These are phyloP conservation scores for Araneus ventricosus DNA, from an alignment of 1,140 invertebrate species.

Conservation along the genomic window DNA sequence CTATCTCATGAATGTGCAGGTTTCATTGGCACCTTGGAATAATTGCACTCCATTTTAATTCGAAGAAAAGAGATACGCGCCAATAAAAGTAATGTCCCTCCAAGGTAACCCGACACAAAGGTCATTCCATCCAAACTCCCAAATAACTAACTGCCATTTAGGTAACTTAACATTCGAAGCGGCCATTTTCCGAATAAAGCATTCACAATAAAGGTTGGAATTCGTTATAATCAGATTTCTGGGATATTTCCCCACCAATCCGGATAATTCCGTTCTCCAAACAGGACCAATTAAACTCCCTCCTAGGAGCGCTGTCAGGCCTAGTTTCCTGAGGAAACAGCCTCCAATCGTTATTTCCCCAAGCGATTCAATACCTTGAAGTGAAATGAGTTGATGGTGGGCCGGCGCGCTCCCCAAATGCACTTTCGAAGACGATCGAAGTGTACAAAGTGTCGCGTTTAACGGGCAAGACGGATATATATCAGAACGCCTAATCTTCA, in stretches of 20 bases:
- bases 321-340: conserved; percentile 25
- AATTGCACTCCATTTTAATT: neutral
- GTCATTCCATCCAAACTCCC: neutral
- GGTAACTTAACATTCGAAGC: neutral
- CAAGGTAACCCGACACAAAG: neutral
- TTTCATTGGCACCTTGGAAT: neutral
- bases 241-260: neutral
- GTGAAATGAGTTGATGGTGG: neutral
- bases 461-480: conserved; percentile 15
- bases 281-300: conserved; percentile 50
- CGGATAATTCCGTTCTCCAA: conserved; percentile 43
- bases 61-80: neutral
- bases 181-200: neutral
- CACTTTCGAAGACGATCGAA: conserved; percentile 30
- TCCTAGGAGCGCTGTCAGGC: conserved; percentile 6
- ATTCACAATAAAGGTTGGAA: conserved; percentile 1
- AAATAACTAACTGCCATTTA: neutral
- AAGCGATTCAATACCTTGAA: neutral
- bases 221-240: conserved; percentile 33
- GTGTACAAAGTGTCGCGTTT: conserved; percentile 46
- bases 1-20: neutral
- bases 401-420: neutral
- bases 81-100: neutral
- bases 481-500: neutral
- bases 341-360: conserved; percentile 26